Evolutionary conservation across 1,140 invertebrate species (phyloP).

Genomic region (Drosophila chauvacae): DNA sequence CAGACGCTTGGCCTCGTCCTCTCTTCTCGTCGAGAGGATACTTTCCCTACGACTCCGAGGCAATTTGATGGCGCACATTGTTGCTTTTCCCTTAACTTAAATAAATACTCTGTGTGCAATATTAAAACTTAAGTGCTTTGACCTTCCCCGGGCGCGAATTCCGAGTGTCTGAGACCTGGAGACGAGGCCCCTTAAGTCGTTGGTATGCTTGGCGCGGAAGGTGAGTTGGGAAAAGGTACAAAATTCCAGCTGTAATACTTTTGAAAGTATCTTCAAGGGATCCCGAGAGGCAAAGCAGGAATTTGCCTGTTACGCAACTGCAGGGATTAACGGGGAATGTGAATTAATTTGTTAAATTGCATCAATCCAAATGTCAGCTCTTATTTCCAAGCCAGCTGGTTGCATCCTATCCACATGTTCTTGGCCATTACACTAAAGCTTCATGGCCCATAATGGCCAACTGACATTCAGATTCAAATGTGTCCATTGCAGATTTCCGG

Average conservation of each 20-base stretch:
- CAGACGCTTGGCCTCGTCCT: conserved; percentile 13
- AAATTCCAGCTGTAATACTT: conserved; percentile 7
- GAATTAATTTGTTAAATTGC: conserved; percentile 7
- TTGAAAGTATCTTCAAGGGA: background rate
- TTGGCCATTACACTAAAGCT: conserved; percentile 4
- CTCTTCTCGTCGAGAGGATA: background rate
- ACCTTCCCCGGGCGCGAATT: conserved; percentile 30
- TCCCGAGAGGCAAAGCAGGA: background rate
- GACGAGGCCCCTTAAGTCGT: background rate
- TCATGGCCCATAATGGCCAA: conserved; percentile 3
- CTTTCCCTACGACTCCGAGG: conserved; percentile 12
- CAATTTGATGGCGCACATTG: conserved; percentile 63
- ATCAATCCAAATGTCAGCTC: background rate
- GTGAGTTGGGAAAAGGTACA: conserved; percentile 23
- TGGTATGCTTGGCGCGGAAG: conserved; percentile 9
- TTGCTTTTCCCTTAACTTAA: conserved; percentile 55
- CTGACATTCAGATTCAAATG: conserved; percentile 17
- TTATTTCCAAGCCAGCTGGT: background rate
- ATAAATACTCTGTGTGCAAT: conserved; percentile 63
- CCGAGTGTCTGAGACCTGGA: conserved; percentile 1
- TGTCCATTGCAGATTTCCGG: conserved; percentile 21
- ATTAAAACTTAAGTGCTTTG: conserved; percentile 72
- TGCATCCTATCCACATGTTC: background rate
- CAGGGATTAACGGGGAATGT: background rate
- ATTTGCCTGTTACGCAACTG: background rate